Percentiles rank a stretch among this genome's conserved stretches.
phyloP scores from a whole-genome alignment of 2,113 vertebrate species.

The Oxygymnocypris stewartii region DNA sequence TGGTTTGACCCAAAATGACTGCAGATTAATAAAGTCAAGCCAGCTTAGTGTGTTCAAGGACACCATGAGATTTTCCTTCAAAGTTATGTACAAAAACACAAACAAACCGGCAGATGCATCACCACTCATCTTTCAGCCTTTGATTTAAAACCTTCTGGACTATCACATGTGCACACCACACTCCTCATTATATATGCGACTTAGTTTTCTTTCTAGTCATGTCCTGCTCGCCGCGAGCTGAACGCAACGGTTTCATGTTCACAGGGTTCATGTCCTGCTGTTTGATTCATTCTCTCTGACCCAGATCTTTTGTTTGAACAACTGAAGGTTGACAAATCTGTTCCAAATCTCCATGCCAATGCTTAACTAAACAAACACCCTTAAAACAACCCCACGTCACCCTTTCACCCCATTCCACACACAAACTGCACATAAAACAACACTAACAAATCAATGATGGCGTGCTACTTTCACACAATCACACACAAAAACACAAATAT shows the following conservation, averaged over 20 bases:
- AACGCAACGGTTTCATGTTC: slow-evolving; percentile 8
- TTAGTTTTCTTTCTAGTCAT: background rate
- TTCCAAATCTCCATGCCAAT: background rate
- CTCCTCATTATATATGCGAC: background rate
- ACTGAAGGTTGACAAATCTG: background rate
- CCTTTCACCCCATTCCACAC: background rate
- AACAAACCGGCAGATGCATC: background rate
- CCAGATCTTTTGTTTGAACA: slow-evolving; percentile 28
- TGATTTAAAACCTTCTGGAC: background rate
- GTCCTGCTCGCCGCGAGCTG: background rate
- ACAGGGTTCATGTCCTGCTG: background rate
- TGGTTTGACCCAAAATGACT: background rate
- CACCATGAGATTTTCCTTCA: background rate
- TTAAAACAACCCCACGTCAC: background rate
- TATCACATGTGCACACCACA: background rate
- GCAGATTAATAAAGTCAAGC: background rate
- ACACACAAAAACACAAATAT: background rate
- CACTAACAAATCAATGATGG: background rate
- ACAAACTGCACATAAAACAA: background rate
- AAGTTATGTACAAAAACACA: background rate
- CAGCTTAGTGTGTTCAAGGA: background rate
- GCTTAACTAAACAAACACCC: background rate
- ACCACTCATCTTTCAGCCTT: slow-evolving; percentile 51
- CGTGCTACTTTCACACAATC: background rate
- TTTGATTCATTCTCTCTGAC: slow-evolving; percentile 12